Base-by-base conservation (phyloP, 2,113 vertebrate species). In the Bubo scandiacus region DNA sequence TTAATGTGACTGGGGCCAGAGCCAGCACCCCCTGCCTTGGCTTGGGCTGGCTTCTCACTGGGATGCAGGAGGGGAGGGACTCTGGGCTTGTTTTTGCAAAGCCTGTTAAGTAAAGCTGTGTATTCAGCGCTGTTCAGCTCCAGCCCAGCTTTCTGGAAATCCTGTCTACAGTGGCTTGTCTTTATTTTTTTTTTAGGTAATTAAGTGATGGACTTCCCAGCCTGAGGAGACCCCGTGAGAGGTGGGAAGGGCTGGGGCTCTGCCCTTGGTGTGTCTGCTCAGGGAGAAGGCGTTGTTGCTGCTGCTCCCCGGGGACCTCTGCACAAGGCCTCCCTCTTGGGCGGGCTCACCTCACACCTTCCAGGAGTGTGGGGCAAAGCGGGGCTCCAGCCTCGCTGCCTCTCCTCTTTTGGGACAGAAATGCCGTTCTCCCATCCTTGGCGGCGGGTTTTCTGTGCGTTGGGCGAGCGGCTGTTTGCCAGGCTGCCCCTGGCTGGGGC, bases 131-230 rank as follows among this genome's bases (percentile, higher is more conserved):
- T 81, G 89, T 13, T 89, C 81, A 67, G 78, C 87, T 91, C 52
- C 87, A 90, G 95, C 93, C 79, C 26, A 38, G 96, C 90, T 88
- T 68, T 82, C 88, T 93, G 95, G 85, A 93, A 93, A 83, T 71
- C 79, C 85, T 96, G 90, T 79, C 81, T 80, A 42, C 22, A 0
- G 22, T 88, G 94, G 79, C 92, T 86, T 42, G 55, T 42, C 63
- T 70, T 85, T 87, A 11, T 45, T 26, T 29, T n/a, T 36, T 81
- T 81, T 66, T 15, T 23, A 15, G 23, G 68, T 61, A 75, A 58
- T 91, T 79, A 91, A 81, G n/a, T 1, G 40, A 36, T 52, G 68
- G 42, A 17, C 23, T 81, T 75, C 32, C 52, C 57, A 20, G 61
- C 52, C 63, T 67, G 83, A 40, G 32, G 78, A 63, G 86, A 30